Conservation (phyloP, 2,797 vertebrate species). For the Crenichthys baileyi region DNA sequence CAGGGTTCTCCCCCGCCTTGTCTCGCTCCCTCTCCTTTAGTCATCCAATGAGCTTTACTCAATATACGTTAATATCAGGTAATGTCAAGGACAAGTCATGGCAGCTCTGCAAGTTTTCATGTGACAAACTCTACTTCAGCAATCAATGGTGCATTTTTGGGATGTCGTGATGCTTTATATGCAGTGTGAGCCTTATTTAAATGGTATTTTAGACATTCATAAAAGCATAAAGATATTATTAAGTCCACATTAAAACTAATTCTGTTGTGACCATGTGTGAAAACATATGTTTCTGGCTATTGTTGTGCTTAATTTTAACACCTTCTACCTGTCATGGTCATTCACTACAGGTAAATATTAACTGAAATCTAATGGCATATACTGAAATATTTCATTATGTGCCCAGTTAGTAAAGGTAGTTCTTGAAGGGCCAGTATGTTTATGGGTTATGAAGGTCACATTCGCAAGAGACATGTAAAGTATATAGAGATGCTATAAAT, state of each 20-base stretch:
- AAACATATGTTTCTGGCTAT: background rate
- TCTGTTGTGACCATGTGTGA: background rate
- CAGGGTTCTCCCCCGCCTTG: slow-evolving; percentile 64
- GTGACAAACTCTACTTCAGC: slow-evolving; percentile 4
- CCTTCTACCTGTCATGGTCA: slow-evolving; percentile 77
- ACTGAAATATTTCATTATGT: slow-evolving; percentile 84
- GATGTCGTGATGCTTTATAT: slow-evolving; percentile 2
- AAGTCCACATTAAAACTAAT: background rate
- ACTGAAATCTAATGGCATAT: slow-evolving; percentile 89
- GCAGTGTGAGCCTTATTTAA: background rate
- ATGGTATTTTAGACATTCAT: slow-evolving; percentile 3
- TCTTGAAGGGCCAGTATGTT: slow-evolving; percentile 19
- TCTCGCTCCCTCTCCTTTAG: slow-evolving; percentile 15
- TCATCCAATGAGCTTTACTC: slow-evolving; percentile 41
- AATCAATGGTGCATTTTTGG: slow-evolving; percentile 16
- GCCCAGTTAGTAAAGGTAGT: slow-evolving; percentile 58
- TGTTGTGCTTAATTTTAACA: slow-evolving; percentile 47
- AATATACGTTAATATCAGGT: slow-evolving; percentile 54
- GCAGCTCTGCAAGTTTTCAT: slow-evolving; percentile 34
- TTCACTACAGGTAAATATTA: slow-evolving; percentile 90
- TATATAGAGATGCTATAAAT: slow-evolving; percentile 2
- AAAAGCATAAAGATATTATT: background rate
- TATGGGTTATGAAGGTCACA: slow-evolving; percentile 14
- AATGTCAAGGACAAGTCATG: slow-evolving; percentile 50
- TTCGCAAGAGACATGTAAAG: background rate